Evolutionary conservation across 2,797 vertebrate genomes (phyloP).

Genomic region (Rhinatrema bivittatum): DNA sequence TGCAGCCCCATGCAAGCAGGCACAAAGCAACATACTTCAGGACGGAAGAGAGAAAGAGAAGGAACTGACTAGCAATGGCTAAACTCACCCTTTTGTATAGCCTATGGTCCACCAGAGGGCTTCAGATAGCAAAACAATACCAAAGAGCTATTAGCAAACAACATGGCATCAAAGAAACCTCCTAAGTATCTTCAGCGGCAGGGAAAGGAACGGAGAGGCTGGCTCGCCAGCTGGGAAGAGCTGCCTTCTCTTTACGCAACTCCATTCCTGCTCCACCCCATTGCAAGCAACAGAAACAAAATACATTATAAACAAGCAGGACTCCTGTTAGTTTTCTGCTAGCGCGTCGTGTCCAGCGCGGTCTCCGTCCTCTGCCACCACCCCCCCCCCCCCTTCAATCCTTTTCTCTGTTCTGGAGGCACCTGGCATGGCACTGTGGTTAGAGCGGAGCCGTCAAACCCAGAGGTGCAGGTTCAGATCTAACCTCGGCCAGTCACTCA

Average conservation of each 20-base stretch:
- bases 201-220: slow-evolving; percentile 22
- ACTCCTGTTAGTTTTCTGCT: no score
- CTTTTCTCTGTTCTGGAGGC: no score
- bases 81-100: slow-evolving; percentile 99
- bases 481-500: no score
- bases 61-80: slow-evolving; percentile 93
- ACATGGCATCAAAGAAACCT: slow-evolving; percentile 55
- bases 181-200: slow-evolving; percentile 41
- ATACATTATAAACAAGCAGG: no score
- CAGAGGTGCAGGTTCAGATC: no score
- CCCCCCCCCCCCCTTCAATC: no score
- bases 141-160: slow-evolving; percentile 97
- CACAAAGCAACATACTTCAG: slow-evolving; percentile 70
- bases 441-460: no score
- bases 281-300: no score
- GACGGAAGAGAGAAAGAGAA: slow-evolving; percentile 62
- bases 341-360: no score
- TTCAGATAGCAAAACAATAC: slow-evolving; percentile 99
- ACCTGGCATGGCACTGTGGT: no score
- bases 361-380: no score
- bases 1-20: slow-evolving; percentile 99
- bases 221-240: slow-evolving; percentile 16
- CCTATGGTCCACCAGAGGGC: slow-evolving; percentile 99
- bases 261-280: no score
- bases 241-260: slow-evolving; percentile 8